phyloP scores from a whole-genome alignment of 2,888 invertebrate genomes.

The Drosophila kambysellisi region DNA sequence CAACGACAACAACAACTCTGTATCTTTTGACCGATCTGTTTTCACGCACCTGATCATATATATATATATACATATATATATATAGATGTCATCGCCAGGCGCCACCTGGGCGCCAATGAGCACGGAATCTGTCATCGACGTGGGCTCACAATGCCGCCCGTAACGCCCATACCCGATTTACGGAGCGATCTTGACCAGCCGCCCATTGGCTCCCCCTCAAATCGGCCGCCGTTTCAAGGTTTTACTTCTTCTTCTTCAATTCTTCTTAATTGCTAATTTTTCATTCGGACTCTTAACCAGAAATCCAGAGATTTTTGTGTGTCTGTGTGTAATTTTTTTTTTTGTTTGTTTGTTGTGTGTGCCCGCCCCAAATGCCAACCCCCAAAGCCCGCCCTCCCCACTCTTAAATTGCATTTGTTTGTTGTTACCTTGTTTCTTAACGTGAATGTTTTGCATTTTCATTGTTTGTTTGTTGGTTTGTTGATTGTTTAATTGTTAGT shows the following conservation, averaged over 20 bases:
- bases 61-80: neutral
- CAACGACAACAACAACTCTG: constrained; percentile 30
- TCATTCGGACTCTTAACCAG: neutral
- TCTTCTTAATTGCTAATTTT: constrained; percentile 35
- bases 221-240: constrained; percentile 85
- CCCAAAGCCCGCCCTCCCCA: neutral
- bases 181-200: constrained; percentile 86
- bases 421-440: constrained; percentile 37
- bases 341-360: constrained; percentile 27
- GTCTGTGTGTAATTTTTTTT: constrained; percentile 15
- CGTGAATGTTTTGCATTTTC: constrained; percentile 56
- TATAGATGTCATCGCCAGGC: constrained; percentile 81
- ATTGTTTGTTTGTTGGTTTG: constrained; percentile 60
- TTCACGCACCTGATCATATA: constrained; percentile 32
- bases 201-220: constrained; percentile 83
- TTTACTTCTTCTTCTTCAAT: constrained; percentile 60
- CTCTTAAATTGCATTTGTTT: constrained; percentile 52
- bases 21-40: constrained; percentile 25
- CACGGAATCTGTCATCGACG: constrained; percentile 94
- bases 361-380: constrained; percentile 10
- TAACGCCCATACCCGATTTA: constrained; percentile 94
- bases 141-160: constrained; percentile 93
- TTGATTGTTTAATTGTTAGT: constrained; percentile 54
- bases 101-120: constrained; percentile 88
- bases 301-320: constrained; percentile 13